A percentile compares a stretch with the other conserved stretches of the same genome.
Conservation (phyloP, 2,888 invertebrate species). For the Eilema depressum region DNA sequence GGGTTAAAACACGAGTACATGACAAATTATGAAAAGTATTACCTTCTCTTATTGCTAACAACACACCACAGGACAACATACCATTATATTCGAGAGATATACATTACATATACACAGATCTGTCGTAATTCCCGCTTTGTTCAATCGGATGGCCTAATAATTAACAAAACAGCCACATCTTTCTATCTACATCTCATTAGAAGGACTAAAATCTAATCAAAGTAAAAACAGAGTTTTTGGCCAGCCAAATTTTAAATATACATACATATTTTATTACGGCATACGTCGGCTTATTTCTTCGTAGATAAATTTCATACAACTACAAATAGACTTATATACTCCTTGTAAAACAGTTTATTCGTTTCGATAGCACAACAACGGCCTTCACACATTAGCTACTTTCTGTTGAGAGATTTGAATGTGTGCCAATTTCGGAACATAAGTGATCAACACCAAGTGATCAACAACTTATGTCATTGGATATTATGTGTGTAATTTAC, state of each 20-base stretch:
- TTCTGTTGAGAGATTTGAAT: constrained; percentile 7
- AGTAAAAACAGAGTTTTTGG: constrained; percentile 2
- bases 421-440: not conserved
- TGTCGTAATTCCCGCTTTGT: constrained; percentile 32
- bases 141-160: constrained; percentile 8
- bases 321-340: constrained; percentile 16
- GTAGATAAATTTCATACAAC: constrained; percentile 12
- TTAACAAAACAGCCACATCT: not conserved
- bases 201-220: constrained; percentile 1
- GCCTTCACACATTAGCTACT: constrained; percentile 12
- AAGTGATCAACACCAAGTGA: not conserved
- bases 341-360: constrained; percentile 18
- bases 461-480: too few relatives aligned
- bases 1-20: not conserved
- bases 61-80: not conserved
- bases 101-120: not conserved
- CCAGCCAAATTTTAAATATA: constrained; percentile 9
- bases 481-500: too few relatives aligned
- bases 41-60: not conserved
- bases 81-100: not conserved
- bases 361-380: constrained; percentile 25
- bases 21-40: not conserved
- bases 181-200: not conserved
- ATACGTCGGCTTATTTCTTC: not conserved
- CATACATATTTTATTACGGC: constrained; percentile 4